phyloP scores from a whole-genome alignment of 2,113 vertebrate genomes.

The Triplophysa dalaica region DNA sequence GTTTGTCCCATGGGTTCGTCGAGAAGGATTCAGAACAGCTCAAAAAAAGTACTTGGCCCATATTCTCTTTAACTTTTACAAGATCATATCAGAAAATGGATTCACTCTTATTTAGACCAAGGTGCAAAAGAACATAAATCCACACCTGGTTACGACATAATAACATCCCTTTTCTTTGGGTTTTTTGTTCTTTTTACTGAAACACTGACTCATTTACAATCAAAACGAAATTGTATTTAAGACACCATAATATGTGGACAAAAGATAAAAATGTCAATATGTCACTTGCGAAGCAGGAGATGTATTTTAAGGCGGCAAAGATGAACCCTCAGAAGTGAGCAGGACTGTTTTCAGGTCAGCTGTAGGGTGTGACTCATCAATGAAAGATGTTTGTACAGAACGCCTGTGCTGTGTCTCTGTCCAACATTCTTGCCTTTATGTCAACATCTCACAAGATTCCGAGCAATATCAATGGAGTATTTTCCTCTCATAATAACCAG shows the following conservation, averaged over 20 bases:
- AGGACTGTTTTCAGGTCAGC: slow-evolving; percentile 10
- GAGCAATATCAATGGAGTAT: slow-evolving; percentile 65
- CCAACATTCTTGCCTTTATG: slow-evolving; percentile 53
- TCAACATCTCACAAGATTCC: slow-evolving; percentile 60
- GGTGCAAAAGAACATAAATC: slow-evolving; percentile 23
- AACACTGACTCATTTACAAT: background rate
- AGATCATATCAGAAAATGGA: slow-evolving; percentile 21
- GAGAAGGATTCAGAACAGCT: slow-evolving; percentile 39
- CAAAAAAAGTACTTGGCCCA: slow-evolving; percentile 27
- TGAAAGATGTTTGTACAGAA: slow-evolving; percentile 14
- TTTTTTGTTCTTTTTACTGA: background rate
- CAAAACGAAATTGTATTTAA: background rate
- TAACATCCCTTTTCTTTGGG: background rate
- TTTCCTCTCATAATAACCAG: slow-evolving; percentile 70
- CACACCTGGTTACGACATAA: slow-evolving; percentile 4
- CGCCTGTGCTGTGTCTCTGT: background rate
- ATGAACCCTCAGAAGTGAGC: background rate
- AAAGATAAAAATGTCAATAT: background rate
- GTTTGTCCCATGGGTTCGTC: slow-evolving; percentile 35
- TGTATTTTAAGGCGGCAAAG: background rate
- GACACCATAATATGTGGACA: background rate
- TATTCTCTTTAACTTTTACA: background rate
- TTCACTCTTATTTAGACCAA: slow-evolving; percentile 15
- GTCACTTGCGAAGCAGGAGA: background rate
- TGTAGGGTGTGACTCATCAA: background rate